Percentiles rank a stretch among this genome's conserved stretches.
phyloP scores from a whole-genome alignment of 2,888 invertebrate genomes.

The Limnephilus auricula region DNA sequence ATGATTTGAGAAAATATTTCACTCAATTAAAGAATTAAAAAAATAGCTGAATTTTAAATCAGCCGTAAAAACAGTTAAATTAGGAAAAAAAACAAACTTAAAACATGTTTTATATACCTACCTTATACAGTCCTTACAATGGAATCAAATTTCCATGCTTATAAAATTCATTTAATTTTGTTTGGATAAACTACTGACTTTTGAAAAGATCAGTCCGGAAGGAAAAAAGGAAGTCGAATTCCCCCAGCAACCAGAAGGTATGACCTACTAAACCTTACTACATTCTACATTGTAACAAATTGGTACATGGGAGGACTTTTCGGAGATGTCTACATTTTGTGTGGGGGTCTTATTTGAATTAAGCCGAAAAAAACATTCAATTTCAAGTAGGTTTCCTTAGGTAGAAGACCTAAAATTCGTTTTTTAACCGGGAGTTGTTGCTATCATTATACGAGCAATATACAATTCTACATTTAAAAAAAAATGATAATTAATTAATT shows the following conservation, averaged over 20 bases:
- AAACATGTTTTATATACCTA: neutral
- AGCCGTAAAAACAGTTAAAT: neutral
- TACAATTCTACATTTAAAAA: neutral
- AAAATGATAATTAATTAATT: too few relatives aligned
- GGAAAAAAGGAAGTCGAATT: neutral
- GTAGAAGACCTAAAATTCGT: neutral
- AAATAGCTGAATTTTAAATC: neutral
- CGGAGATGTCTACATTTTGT: neutral
- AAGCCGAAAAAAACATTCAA: neutral
- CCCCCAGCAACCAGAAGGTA: neutral
- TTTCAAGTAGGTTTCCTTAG: neutral
- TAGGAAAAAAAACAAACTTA: neutral
- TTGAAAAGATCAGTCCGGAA: neutral
- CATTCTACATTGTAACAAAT: slow-evolving; percentile 7
- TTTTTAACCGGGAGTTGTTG: neutral
- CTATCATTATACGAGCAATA: neutral
- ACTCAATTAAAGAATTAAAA: too few relatives aligned
- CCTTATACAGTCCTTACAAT: neutral
- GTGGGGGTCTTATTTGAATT: neutral
- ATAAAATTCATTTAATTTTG: neutral
- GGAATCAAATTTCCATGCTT: neutral
- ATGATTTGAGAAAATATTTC: too few relatives aligned
- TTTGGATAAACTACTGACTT: neutral
- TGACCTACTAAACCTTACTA: neutral
- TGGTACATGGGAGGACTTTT: neutral